Evolutionary conservation across 2,113 vertebrate species (phyloP), one percentile per base, ranked within the genome.

Genomic region (Dipodomys stephensi): DNA sequence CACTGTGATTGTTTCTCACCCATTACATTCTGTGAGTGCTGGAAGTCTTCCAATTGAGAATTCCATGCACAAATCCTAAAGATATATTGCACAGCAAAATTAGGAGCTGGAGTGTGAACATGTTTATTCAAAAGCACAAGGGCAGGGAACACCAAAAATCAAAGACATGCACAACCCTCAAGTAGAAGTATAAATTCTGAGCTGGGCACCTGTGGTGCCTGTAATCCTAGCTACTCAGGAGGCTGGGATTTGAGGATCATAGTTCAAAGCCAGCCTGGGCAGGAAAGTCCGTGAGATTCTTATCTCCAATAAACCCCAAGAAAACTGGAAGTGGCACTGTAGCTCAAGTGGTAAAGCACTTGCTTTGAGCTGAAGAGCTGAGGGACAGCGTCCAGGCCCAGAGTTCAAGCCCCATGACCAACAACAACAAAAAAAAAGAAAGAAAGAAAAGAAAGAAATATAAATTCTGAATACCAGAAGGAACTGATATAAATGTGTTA

Each of bases 131-230:
- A 28, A 91, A 30, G 46, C 49, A 2, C 22, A 67, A 35, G 27
- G 23, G 18, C 9, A 64, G 13, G 49, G 8, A 27, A 5, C 30
- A 69, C 46, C 18, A 86, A 89, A 89, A 94, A 95, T 30, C 25
- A 67, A 95, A 84, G 46, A 46, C 16, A 67, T 23, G 18, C 15
- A 89, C 76, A 92, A 88, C 67, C 65, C 46, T 46, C 20, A 80
- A 8, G 10, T 68, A 30, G 16, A 19, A 85, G 46, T 0, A n/a
- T 13, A 18, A 86, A 62, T 15, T 80, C 46, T 80, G 30, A 91
- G 39, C 39, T 39, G 39, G 39, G 39, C 39, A 39, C 39, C 39
- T 39, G 39, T 39, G 39, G 39, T 3, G 39, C 39, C 39, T 39
- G 39, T 39, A 39, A 39, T 39, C 39, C 39, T 39, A 39, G 39